A percentile compares a stretch with the other conserved stretches of the same genome.
Conservation (phyloP, 2,113 vertebrate genomes). For the Ovibos moschatus region DNA sequence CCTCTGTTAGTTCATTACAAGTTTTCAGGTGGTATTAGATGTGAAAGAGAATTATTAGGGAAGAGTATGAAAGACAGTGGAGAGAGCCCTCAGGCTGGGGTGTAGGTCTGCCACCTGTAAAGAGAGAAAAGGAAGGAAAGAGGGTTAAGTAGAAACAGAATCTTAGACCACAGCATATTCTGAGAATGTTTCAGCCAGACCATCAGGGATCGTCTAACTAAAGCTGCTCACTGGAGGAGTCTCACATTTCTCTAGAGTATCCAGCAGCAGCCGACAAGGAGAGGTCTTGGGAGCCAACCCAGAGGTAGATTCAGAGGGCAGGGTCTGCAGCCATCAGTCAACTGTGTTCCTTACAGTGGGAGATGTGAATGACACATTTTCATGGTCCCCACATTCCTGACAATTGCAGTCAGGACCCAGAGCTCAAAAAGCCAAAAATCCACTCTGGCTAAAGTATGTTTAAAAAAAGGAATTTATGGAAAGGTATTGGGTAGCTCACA, state of each 20-base stretch:
- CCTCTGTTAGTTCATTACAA: neutral
- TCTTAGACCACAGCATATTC: neutral
- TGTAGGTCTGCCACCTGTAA: neutral
- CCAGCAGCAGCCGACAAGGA: neutral
- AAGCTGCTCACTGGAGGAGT: neutral
- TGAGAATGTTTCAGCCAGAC: neutral
- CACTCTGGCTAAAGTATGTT: neutral
- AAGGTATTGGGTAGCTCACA: neutral
- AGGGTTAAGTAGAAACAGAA: neutral
- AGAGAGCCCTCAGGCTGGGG: neutral
- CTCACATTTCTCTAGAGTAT: neutral
- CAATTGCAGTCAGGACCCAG: neutral
- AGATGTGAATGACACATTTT: neutral
- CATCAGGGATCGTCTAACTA: neutral
- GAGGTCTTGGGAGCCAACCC: no score
- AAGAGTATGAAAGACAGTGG: rapidly evolving
- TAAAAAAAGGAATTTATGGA: neutral
- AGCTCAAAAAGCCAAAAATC: neutral
- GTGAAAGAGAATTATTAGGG: neutral
- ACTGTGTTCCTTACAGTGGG: neutral
- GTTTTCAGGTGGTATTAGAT: neutral
- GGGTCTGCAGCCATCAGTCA: neutral
- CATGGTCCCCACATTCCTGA: neutral
- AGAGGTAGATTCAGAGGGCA: neutral
- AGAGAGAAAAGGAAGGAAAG: neutral